phyloP scores from a whole-genome alignment of 1,140 invertebrate species.

The Oryctes rhinoceros region DNA sequence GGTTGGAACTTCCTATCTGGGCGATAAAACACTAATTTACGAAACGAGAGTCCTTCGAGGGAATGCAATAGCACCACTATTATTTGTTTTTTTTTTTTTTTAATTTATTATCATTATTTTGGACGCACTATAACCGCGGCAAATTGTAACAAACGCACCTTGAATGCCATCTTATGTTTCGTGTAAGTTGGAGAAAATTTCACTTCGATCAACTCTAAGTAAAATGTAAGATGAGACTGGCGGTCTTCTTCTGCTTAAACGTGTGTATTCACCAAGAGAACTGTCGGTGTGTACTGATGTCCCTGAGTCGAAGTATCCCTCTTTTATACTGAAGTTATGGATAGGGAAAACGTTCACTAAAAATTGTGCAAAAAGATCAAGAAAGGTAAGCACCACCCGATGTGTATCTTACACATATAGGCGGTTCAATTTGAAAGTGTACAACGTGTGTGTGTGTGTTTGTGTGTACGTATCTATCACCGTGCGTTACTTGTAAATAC shows the following conservation, averaged over 20 bases:
- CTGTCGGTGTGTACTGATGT: not conserved
- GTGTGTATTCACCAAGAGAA: not conserved
- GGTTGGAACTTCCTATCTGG: not conserved
- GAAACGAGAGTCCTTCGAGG: not conserved
- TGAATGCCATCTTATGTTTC: not conserved
- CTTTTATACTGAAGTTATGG: constrained; percentile 23
- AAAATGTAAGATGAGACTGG: too few species aligned
- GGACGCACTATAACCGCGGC: not conserved
- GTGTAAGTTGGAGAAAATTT: not conserved
- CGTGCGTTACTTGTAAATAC: not conserved
- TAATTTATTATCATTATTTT: too few species aligned
- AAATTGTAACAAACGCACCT: not conserved
- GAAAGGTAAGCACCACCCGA: not conserved
- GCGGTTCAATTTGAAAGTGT: not conserved
- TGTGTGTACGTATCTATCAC: not conserved
- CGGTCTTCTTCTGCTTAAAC: not conserved
- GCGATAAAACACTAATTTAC: not conserved
- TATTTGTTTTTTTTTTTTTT: not conserved
- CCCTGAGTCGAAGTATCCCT: not conserved
- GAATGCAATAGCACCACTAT: not conserved
- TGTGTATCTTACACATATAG: not conserved
- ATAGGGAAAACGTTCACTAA: constrained; percentile 1
- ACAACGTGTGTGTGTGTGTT: not conserved
- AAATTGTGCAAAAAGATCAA: constrained; percentile 1
- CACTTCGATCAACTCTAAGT: too few species aligned